phyloP scores from a whole-genome alignment of 2,797 vertebrate species.

The Phyllotis vaccarum region DNA sequence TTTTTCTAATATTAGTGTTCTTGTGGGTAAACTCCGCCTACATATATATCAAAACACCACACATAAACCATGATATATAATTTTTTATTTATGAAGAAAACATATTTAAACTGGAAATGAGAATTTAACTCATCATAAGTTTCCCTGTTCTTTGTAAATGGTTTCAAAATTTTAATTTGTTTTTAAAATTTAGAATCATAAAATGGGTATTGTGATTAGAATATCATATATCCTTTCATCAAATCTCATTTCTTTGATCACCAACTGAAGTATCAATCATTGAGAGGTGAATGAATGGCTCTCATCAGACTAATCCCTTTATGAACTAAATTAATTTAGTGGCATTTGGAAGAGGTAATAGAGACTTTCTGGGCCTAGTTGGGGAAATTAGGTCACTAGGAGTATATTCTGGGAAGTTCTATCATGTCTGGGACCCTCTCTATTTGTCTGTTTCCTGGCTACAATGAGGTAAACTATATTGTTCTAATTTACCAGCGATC shows the following conservation, averaged over 20 bases:
- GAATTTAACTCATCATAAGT: background rate
- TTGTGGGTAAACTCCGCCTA: no score
- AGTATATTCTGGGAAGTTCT: background rate
- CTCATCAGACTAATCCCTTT: background rate
- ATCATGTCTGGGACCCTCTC: background rate
- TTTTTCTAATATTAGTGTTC: no score
- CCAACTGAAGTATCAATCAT: background rate
- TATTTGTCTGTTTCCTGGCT: background rate
- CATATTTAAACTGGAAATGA: background rate
- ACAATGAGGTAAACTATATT: background rate
- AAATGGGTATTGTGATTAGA: background rate
- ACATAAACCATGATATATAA: background rate
- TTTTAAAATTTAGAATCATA: background rate
- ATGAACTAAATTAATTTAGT: background rate
- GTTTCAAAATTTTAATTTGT: background rate
- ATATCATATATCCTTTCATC: background rate
- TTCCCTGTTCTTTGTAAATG: background rate
- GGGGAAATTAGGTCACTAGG: background rate
- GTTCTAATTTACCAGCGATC: background rate
- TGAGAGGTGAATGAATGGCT: background rate
- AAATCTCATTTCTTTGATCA: background rate
- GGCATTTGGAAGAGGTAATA: background rate
- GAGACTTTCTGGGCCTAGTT: background rate
- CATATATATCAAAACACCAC: background rate
- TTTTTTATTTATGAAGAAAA: background rate